Evolutionary conservation across 2,888 invertebrate species (phyloP).

Genomic region (Limnephilus auricula): DNA sequence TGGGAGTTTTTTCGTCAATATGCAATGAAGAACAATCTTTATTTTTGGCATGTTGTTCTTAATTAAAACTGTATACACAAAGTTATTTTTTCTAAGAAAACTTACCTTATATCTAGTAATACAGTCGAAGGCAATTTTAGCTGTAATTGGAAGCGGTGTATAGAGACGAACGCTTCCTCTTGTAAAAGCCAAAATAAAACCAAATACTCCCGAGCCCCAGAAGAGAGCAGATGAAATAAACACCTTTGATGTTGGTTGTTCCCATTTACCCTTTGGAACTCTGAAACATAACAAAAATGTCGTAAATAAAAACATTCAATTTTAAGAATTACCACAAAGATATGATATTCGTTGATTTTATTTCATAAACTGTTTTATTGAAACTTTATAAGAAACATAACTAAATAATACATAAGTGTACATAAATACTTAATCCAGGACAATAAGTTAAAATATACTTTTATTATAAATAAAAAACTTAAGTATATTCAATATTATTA

Average conservation of each 20-base stretch:
- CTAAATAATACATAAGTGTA: too few relatives aligned
- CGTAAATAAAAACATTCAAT: background rate
- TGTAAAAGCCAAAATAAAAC: constrained; percentile 65
- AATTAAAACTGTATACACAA: background rate
- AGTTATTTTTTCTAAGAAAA: background rate
- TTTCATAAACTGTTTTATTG: too few relatives aligned
- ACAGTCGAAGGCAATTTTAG: constrained; percentile 61
- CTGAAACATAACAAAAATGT: background rate
- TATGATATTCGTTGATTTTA: too few relatives aligned
- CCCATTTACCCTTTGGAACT: background rate
- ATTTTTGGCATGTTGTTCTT: background rate
- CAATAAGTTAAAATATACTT: too few relatives aligned
- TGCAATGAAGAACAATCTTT: background rate
- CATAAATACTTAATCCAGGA: too few relatives aligned
- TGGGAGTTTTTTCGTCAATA: background rate
- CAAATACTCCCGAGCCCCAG: constrained; percentile 68
- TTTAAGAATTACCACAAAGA: too few relatives aligned
- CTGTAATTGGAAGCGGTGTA: constrained; percentile 64
- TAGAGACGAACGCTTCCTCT: constrained; percentile 67
- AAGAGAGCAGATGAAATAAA: constrained; percentile 67
- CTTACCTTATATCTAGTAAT: constrained; percentile 39
- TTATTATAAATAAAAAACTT: too few relatives aligned
- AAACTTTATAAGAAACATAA: too few relatives aligned
- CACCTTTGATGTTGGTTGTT: constrained; percentile 38
- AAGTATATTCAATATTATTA: too few relatives aligned